Conservation (phyloP, 2,888 invertebrate genomes). For the Chaitophorus viminalis region DNA sequence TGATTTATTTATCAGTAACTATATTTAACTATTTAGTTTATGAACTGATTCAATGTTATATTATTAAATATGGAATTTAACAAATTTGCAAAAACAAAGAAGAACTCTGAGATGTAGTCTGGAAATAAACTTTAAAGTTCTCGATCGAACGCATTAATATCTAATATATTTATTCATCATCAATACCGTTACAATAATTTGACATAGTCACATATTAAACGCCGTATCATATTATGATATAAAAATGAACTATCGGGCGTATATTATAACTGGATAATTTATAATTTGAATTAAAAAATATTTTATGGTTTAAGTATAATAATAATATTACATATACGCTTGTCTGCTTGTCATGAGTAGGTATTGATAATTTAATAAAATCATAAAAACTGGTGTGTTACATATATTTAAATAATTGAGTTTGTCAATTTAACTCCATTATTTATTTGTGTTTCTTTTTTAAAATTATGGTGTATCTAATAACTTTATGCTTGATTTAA, state of each 20-base stretch:
- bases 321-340: neutral
- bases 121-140: neutral
- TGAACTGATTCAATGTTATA: neutral
- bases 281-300: neutral
- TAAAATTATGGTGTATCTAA: neutral
- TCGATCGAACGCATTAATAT: neutral
- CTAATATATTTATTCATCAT: neutral
- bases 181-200: neutral
- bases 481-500: constrained; percentile 22
- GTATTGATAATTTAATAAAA: neutral
- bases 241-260: neutral
- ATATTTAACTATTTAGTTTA: neutral
- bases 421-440: constrained; percentile 15
- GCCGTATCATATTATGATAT: neutral
- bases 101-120: neutral
- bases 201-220: too few relatives aligned
- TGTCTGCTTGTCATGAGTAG: neutral
- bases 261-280: too few relatives aligned
- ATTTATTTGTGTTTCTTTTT: neutral
- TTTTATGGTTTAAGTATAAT: neutral
- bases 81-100: too few relatives aligned
- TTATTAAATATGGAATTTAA: neutral
- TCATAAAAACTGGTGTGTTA: neutral
- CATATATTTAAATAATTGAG: neutral
- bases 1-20: neutral